Evolutionary conservation across 2,888 invertebrate species (phyloP).

Genomic region (Dendrolimus houi): DNA sequence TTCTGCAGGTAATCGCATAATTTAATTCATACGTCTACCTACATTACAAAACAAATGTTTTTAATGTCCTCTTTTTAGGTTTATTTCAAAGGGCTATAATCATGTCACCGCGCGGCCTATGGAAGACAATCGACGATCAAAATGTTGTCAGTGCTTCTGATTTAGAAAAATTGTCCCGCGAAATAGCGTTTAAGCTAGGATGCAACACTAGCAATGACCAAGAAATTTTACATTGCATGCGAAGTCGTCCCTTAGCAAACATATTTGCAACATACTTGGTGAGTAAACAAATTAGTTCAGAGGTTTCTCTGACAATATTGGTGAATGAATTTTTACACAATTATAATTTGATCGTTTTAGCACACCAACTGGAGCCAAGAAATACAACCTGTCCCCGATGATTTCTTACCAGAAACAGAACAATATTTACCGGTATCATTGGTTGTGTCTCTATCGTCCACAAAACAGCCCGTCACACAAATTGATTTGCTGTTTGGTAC

Average conservation of each 20-base stretch:
- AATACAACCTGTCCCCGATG: slow-evolving; percentile 80
- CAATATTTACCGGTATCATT: slow-evolving; percentile 78
- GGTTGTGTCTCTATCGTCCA: slow-evolving; percentile 66
- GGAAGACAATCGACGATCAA: slow-evolving; percentile 44
- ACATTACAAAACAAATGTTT: background rate
- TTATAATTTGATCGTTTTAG: background rate
- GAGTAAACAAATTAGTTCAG: slow-evolving; percentile 48
- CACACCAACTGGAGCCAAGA: slow-evolving; percentile 67
- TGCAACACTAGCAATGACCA: slow-evolving; percentile 65
- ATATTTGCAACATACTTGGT: slow-evolving; percentile 10
- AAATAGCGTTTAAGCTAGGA: slow-evolving; percentile 73
- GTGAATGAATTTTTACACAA: too few species aligned
- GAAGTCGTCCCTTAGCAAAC: slow-evolving; percentile 67
- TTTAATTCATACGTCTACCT: background rate
- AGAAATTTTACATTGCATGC: slow-evolving; percentile 78
- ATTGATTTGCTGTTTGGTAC: slow-evolving; percentile 82
- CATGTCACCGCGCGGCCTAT: slow-evolving; percentile 78
- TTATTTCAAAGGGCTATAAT: slow-evolving; percentile 81
- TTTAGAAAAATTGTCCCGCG: slow-evolving; percentile 66
- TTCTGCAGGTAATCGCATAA: slow-evolving; percentile 69
- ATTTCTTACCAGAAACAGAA: slow-evolving; percentile 75
- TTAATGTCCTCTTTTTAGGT: slow-evolving; percentile 37
- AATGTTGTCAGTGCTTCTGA: slow-evolving; percentile 29
- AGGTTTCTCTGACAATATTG: too few species aligned
- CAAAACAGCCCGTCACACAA: slow-evolving; percentile 66